A percentile compares a stretch with the other conserved stretches of the same genome.
phyloP scores from a whole-genome alignment of 2,113 vertebrate genomes.

The Pardalotus punctatus region DNA sequence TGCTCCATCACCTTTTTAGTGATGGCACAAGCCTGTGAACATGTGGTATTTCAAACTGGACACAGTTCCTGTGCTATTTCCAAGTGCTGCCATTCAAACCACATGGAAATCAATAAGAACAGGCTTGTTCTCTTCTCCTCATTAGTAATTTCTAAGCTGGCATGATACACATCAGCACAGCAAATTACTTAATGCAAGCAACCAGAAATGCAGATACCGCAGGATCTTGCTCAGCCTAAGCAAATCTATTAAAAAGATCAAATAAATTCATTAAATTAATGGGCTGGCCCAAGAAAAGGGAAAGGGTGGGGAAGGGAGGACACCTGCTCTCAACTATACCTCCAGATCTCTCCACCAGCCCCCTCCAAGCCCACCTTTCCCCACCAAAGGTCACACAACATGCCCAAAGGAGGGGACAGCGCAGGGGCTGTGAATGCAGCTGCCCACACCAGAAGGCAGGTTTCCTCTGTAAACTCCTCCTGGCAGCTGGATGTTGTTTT shows the following conservation, averaged over 20 bases:
- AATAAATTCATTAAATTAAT: background rate
- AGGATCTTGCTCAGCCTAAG: background rate
- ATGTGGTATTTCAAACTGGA: background rate
- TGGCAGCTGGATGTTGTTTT: background rate
- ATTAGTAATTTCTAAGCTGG: background rate
- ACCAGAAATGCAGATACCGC: background rate
- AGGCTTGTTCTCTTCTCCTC: background rate
- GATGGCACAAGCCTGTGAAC: background rate
- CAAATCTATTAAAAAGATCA: background rate
- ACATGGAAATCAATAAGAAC: background rate
- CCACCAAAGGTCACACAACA: accelerated
- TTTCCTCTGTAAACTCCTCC: background rate
- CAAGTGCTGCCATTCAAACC: background rate
- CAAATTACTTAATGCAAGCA: background rate
- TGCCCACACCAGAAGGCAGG: background rate
- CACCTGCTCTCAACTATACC: background rate
- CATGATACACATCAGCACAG: background rate
- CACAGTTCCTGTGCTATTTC: background rate
- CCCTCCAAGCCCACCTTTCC: background rate
- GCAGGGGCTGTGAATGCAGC: background rate
- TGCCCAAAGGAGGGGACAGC: background rate
- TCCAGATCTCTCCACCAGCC: background rate
- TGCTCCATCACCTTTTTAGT: background rate
- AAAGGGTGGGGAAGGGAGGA: background rate
- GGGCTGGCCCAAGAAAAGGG: background rate